Evolutionary conservation across 2,888 invertebrate species (phyloP), one percentile per base, ranked within the genome.

Genomic region (Norana najaformis): DNA sequence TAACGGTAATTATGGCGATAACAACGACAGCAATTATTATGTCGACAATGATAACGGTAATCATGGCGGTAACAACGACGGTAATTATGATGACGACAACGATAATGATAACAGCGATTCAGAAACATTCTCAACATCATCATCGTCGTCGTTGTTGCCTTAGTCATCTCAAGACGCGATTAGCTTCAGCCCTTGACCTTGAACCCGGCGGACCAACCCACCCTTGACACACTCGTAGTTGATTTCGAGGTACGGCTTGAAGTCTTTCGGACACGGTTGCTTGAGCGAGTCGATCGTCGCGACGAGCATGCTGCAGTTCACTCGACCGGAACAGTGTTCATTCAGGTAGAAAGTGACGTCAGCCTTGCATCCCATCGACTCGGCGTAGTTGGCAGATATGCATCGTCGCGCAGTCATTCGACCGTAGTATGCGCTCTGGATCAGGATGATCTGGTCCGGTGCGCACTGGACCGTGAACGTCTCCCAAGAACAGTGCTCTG

Each of bases 211-310:
- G 30, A 69, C n/a, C 69, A 69, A 69, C 85, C 37, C 14, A 90
- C 90, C 90, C 83, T 90, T 90, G 83, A 91, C 90, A 69, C 91
- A 91, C 4, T 90, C 69, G 90, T 91, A 91, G 47, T 85, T 90
- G 90, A 90, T 90, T 85, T 91, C 90, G 39, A 91, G 89, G 91
- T 91, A 91, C 69, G 91, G 83, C 47, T 91, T 91, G 91, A 91
- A 91, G 89, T 91, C 91, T 83, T 91, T 91, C 88, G 89, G 89
- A 88, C 91, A 91, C 16, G 91, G 91, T 82, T 91, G 91, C 39
- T 90, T 91, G 41, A 91, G 90, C 23, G 53, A 82, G 83, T 91
- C 91, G 88, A 91, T 83, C 20, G 90, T 90, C 14, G 91, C 91
- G 23, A 91, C 91, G 37, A 91, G 69, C 69, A 91, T 90, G 36